Percentiles rank a stretch among this genome's conserved stretches.
Evolutionary conservation across 53 echinoderm and acorn worm species (phyloP).

Genomic region (Crossaster papposus): DNA sequence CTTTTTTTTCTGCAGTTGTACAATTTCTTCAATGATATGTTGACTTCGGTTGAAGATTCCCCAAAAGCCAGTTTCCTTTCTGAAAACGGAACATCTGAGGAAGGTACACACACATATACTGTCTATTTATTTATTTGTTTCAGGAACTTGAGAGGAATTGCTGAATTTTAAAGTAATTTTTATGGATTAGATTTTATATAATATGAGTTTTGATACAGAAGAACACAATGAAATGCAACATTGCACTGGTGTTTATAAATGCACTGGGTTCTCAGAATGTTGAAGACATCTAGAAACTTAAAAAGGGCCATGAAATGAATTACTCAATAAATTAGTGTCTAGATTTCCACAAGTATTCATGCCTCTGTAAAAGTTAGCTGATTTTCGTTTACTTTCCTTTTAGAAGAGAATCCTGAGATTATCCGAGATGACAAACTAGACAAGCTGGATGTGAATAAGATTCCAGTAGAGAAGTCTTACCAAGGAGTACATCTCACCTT

Average conservation of each 20-base stretch:
- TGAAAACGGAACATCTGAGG: slow-evolving; percentile 16
- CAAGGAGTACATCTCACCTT: slow-evolving; percentile 85
- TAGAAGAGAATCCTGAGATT: slow-evolving; percentile 38
- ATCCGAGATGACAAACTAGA: slow-evolving; percentile 27
- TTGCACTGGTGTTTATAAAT: no score
- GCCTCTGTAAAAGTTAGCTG: no score
- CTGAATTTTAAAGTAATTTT: not conserved
- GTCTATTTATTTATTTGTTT: not conserved
- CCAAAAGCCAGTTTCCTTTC: slow-evolving; percentile 52
- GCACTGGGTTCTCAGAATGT: no score
- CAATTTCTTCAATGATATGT: slow-evolving; percentile 96
- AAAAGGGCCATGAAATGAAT: no score
- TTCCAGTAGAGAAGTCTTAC: slow-evolving; percentile 73
- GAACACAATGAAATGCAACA: no score
- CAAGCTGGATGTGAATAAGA: slow-evolving; percentile 48
- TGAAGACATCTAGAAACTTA: no score
- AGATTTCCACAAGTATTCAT: no score
- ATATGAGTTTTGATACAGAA: no score
- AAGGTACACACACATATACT: not conserved
- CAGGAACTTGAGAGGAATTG: not conserved
- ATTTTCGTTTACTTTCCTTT: not conserved
- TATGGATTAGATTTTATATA: not conserved
- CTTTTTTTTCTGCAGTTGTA: slow-evolving; percentile 74
- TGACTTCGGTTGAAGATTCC: slow-evolving; percentile 69
- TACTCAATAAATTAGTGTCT: no score